Evolutionary conservation across 2,797 vertebrate genomes (phyloP).

Genomic region (Anguilla megastoma): DNA sequence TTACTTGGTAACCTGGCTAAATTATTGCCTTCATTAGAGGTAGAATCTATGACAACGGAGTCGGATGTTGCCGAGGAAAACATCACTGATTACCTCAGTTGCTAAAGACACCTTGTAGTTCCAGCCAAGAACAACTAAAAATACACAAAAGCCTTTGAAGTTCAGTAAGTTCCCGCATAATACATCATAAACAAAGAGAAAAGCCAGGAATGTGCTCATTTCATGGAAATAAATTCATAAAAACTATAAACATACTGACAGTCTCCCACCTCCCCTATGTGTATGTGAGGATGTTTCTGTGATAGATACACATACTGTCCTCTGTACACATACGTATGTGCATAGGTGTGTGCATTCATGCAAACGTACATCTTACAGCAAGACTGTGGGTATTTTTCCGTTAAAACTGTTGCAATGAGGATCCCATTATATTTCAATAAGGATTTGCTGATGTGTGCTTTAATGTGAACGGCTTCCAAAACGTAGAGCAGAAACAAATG

Average conservation of each 20-base stretch:
- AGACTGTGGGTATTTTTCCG: neutral
- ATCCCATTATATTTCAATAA: neutral
- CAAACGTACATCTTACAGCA: neutral
- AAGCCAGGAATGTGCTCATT: neutral
- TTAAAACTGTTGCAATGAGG: neutral
- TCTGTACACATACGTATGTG: neutral
- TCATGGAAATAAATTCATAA: neutral
- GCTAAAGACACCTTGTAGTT: neutral
- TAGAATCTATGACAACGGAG: too few relatives aligned
- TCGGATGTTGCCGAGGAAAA: too few relatives aligned
- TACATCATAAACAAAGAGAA: neutral
- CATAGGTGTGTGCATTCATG: neutral
- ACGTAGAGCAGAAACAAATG: neutral
- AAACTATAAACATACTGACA: neutral
- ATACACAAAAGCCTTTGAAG: neutral
- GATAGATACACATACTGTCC: neutral
- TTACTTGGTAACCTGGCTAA: too few relatives aligned
- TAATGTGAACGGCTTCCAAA: neutral
- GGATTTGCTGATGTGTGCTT: neutral
- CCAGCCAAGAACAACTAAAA: neutral
- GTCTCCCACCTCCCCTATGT: neutral
- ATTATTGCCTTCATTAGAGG: too few relatives aligned
- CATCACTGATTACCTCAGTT: too few relatives aligned
- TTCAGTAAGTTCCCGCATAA: neutral
- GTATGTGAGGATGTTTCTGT: neutral